Conservation (phyloP, 2,888 invertebrate genomes). For the Cordilura impudica region DNA sequence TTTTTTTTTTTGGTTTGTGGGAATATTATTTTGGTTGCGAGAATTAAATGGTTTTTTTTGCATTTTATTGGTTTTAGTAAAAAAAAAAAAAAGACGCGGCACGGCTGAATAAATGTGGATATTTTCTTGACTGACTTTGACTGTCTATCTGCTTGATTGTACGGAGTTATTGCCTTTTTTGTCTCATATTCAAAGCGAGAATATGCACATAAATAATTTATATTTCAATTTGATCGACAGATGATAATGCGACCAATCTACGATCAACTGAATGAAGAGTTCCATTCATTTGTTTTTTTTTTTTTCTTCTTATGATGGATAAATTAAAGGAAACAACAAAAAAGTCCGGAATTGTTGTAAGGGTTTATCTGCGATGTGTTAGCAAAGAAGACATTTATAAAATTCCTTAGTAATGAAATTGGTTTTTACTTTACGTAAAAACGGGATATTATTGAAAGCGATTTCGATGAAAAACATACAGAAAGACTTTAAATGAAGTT, state of each 20-base stretch:
- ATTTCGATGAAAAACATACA: no score
- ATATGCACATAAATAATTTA: slow-evolving; percentile 62
- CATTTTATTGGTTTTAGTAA: slow-evolving; percentile 52
- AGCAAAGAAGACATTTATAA: no score
- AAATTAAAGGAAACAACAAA: background rate
- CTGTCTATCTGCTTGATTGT: slow-evolving; percentile 9
- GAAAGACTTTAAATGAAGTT: no score
- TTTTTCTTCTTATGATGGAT: background rate
- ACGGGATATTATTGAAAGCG: no score
- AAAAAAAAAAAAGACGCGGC: background rate
- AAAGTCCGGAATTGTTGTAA: background rate
- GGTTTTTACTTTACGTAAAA: no score
- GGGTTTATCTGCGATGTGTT: no score
- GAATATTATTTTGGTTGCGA: slow-evolving; percentile 47
- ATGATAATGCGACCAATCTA: slow-evolving; percentile 59
- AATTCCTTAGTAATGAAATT: no score
- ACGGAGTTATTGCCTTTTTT: slow-evolving; percentile 46
- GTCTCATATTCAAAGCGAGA: slow-evolving; percentile 59
- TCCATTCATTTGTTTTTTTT: background rate
- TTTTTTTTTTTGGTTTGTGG: slow-evolving; percentile 43
- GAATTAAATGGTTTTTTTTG: slow-evolving; percentile 43
- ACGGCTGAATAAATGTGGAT: background rate
- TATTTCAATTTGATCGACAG: slow-evolving; percentile 57
- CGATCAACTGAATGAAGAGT: slow-evolving; percentile 25
- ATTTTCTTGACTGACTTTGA: slow-evolving; percentile 8